Conservation (phyloP, 1,140 invertebrate species). For the Heterodera carotae region DNA sequence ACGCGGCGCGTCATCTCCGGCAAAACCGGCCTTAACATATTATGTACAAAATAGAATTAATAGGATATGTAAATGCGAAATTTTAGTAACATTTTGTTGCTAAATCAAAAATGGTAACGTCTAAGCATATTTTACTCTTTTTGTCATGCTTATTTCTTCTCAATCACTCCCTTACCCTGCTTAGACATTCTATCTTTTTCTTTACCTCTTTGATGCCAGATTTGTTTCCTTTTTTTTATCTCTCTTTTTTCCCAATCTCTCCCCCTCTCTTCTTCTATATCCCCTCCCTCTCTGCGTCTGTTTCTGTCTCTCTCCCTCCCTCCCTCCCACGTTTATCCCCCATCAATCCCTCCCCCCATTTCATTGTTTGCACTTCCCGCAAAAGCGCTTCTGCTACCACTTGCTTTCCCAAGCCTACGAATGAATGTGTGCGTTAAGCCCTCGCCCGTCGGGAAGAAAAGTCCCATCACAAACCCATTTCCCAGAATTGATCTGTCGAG, state of each 20-base stretch:
- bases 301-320: not conserved
- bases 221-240: not conserved
- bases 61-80: not conserved
- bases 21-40: slow-evolving; percentile 75
- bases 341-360: not conserved
- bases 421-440: not conserved
- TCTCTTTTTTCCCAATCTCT: not conserved
- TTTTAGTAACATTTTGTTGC: not conserved
- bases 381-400: not conserved
- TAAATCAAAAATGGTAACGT: not conserved
- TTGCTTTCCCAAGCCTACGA: not conserved
- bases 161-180: not conserved
- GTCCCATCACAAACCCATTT: not conserved
- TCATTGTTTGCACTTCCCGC: not conserved
- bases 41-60: not conserved
- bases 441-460: not conserved
- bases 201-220: not conserved
- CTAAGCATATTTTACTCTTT: not conserved
- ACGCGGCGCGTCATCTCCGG: slow-evolving; percentile 88
- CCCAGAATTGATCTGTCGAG: not conserved
- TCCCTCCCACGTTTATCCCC: not conserved
- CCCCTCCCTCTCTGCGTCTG: not conserved
- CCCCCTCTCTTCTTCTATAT: not conserved
- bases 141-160: not conserved
- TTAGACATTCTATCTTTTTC: not conserved